These are phyloP conservation scores for Caenorhabditis latens DNA, from an alignment of 1,140 invertebrate species.

Conservation along the genomic window DNA sequence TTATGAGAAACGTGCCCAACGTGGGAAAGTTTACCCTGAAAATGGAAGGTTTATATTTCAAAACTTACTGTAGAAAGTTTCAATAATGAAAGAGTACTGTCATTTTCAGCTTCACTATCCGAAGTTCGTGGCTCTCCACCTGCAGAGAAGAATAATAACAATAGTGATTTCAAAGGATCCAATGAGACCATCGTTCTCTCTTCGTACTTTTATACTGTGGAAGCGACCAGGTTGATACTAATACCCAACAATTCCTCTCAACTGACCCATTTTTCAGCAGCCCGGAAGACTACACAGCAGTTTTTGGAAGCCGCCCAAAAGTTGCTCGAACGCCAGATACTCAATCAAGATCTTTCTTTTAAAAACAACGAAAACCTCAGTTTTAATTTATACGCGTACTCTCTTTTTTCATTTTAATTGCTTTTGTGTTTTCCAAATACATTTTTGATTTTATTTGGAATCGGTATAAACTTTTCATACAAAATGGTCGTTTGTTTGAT, in stretches of 20 bases:
- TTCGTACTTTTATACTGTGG: slow-evolving; percentile 41
- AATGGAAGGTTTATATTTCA: no score
- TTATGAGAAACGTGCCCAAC: no score
- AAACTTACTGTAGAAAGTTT: no score
- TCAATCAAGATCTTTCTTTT: slow-evolving; percentile 50
- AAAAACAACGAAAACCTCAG: slow-evolving; percentile 8
- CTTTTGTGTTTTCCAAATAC: neutral
- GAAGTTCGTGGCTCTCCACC: slow-evolving; percentile 27
- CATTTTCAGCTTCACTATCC: slow-evolving; percentile 3
- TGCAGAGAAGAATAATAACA: slow-evolving; percentile 14
- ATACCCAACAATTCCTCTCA: neutral
- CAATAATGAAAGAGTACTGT: no score
- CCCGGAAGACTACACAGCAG: slow-evolving; percentile 52
- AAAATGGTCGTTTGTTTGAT: slow-evolving; percentile 52
- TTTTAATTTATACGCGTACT: slow-evolving; percentile 12
- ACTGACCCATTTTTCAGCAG: neutral
- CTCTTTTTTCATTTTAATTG: neutral
- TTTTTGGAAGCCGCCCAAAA: slow-evolving; percentile 50
- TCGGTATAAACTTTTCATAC: neutral
- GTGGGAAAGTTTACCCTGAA: no score
- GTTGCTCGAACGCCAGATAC: slow-evolving; percentile 55
- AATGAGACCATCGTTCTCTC: slow-evolving; percentile 26
- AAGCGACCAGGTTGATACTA: neutral
- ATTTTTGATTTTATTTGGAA: neutral
- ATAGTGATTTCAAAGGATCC: slow-evolving; percentile 45